Conservation (phyloP, 1,140 invertebrate genomes). For the Lasaia peninsularis region DNA sequence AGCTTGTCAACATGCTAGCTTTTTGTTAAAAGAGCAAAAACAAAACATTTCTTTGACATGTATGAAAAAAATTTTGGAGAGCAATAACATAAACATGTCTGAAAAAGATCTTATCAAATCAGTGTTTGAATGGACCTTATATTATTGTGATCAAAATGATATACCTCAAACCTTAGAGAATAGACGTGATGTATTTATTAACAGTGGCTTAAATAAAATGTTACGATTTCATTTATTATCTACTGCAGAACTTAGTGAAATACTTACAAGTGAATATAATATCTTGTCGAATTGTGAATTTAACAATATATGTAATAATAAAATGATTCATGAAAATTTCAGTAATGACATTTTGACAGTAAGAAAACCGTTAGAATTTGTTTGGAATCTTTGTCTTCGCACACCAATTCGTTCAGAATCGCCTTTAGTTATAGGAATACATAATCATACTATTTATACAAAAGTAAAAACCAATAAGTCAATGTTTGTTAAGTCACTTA, state of each 20-base stretch:
- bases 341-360: constrained; percentile 21
- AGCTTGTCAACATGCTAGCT: constrained; percentile 70
- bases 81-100: constrained; percentile 63
- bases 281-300: constrained; percentile 41
- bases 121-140: constrained; percentile 72
- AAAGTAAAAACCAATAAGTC: constrained; percentile 64
- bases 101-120: constrained; percentile 72
- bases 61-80: constrained; percentile 66
- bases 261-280: constrained; percentile 40
- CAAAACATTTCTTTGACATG: constrained; percentile 66
- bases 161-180: constrained; percentile 50
- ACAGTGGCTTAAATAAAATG: constrained; percentile 52
- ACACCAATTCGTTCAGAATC: constrained; percentile 56
- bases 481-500: constrained; percentile 66
- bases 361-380: constrained; percentile 48
- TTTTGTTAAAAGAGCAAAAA: constrained; percentile 67
- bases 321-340: constrained; percentile 22
- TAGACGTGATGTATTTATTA: constrained; percentile 58
- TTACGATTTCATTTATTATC: constrained; percentile 58
- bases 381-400: constrained; percentile 60
- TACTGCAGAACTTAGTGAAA: constrained; percentile 47
- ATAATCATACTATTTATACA: constrained; percentile 47
- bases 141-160: constrained; percentile 66
- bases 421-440: constrained; percentile 56
- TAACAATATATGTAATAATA: constrained; percentile 34